Percentiles rank a stretch among this genome's conserved stretches.
Evolutionary conservation across 2,113 vertebrate species (phyloP).

Genomic region (Phrynocephalus versicolor): DNA sequence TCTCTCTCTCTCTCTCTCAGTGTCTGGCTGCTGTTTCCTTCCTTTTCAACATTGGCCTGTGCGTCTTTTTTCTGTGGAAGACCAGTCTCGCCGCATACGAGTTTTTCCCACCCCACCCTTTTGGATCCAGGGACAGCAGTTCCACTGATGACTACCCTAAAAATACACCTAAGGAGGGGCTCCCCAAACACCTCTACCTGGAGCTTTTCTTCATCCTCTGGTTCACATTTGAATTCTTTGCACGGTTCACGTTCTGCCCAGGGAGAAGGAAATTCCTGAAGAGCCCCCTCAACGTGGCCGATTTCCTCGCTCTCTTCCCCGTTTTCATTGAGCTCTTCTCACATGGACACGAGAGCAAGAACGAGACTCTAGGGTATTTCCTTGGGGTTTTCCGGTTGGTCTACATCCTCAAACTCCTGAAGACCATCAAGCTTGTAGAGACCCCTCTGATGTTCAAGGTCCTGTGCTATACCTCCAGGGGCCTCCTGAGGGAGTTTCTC

Average conservation of each 20-base stretch:
- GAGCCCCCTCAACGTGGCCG: slow-evolving; percentile 54
- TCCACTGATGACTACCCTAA: background rate
- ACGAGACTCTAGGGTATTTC: slow-evolving; percentile 27
- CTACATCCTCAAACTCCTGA: slow-evolving; percentile 57
- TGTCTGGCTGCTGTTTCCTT: slow-evolving; percentile 56
- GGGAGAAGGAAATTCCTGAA: slow-evolving; percentile 55
- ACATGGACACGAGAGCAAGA: slow-evolving; percentile 20
- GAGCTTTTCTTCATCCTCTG: slow-evolving; percentile 61
- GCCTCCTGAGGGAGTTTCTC: slow-evolving; percentile 50
- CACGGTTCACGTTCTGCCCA: slow-evolving; percentile 54
- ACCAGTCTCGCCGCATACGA: too few relatives aligned
- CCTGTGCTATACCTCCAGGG: slow-evolving; percentile 50
- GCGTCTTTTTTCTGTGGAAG: slow-evolving; percentile 59
- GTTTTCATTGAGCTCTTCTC: slow-evolving; percentile 52
- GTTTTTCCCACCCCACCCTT: too few relatives aligned
- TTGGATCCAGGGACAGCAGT: background rate
- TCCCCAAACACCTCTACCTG: slow-evolving; percentile 49
- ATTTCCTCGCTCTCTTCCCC: slow-evolving; percentile 62
- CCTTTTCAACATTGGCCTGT: slow-evolving; percentile 57
- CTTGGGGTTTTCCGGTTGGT: slow-evolving; percentile 33
- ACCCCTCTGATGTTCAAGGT: slow-evolving; percentile 46
- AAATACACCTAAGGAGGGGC: background rate
- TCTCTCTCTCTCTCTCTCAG: slow-evolving; percentile 33
- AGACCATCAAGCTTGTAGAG: slow-evolving; percentile 54
- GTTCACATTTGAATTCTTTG: slow-evolving; percentile 60